Evolutionary conservation across 2,888 invertebrate genomes (phyloP), one percentile per base, ranked within the genome.

Genomic region (Ypsolopha sequella): DNA sequence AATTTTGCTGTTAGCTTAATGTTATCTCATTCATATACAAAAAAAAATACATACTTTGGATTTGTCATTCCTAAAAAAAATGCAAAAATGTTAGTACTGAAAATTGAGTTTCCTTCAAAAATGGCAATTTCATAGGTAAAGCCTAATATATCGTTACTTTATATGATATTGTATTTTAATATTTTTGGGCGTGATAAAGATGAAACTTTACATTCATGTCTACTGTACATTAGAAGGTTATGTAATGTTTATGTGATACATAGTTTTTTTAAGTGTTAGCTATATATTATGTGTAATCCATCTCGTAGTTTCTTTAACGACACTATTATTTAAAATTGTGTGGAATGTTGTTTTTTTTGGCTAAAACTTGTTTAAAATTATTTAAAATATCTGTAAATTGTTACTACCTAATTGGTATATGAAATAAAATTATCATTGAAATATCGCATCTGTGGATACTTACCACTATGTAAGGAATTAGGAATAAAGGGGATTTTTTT

Each of bases 241-340:
- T 62, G 62, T 67, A 68, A 65, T 66, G 64, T 60, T 71, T 73
- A 75, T 78, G 77, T 77, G 77, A 77, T 77, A 78, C 68, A 55
- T 76, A 75, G 70, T 47, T 56, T 46, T 34, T 46, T 10, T 34
- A 34, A 35, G 35, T 34, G 24, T 9, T 46, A 39, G 39, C 24
- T 24, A 24, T 24, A 24, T 24, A 24, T 24, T 3, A 3, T 24
- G 4, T 24, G 4, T 24, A 3, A 24, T 4, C 24, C 24, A 24
- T 24, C 24, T 24, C 24, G 24, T 24, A 24, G 24, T 24, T 24
- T 24, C 2, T 24, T 24, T 24, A 4, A 24, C 24, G 24, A 24
- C 24, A 24, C 24, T 3, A 24, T 24, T 24, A 24, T 24, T 24
- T 24, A 24, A 24, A 2, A 24, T 4, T 24, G 4, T 24, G 4